Evolutionary conservation across 2,113 vertebrate genomes (phyloP), one percentile per base, ranked within the genome.

Genomic region (Panthera tigris): DNA sequence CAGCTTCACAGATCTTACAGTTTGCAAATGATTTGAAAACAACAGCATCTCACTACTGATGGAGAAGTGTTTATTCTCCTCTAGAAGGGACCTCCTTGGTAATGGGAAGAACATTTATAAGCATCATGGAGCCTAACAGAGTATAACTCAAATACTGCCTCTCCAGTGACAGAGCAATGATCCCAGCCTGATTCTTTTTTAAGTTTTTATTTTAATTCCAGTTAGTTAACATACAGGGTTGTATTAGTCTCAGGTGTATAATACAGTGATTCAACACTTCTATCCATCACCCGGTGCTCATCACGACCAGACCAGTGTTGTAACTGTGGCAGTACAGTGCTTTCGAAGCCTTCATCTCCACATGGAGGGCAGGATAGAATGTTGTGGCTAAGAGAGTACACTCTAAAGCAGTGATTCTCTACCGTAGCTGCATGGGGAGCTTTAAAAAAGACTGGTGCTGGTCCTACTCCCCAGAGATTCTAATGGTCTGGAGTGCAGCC

Each of bases 1-100:
- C 19, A 39, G 48, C 14, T 57, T 74, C 76, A 45, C 68, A 82
- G 74, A 68, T 10, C 27, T n/a, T 71, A 50, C 0, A 25, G 19
- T 92, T 92, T 90, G 45, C 39, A 94, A 94, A 89, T 69, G 48
- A 87, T 66, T 23, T 45, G 12, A 79, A 95, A 88, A 71, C 23
- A 61, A 50, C 6, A 81, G 65, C 82, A 85, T 48, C 65, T 71
- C 74, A 84, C 21, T 50, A 41, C 39, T 41, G 23, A 29, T 18
- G 19, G 23, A 84, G n/a, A 91, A 95, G 48, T 6, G 68, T 5
- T 86, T 6, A 73, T 5, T 86, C 10, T 7, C 15, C 65, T 94
- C 50, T 73, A 55, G 25, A 74, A 21, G 61, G 73, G 48, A 69
- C 39, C 39, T 85, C 88, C 23, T 4, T 21, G 21, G 29, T 3